These are phyloP conservation scores for Hypotaenidia okinawae DNA, from an alignment of 2,797 vertebrate species.

Conservation along the genomic window DNA sequence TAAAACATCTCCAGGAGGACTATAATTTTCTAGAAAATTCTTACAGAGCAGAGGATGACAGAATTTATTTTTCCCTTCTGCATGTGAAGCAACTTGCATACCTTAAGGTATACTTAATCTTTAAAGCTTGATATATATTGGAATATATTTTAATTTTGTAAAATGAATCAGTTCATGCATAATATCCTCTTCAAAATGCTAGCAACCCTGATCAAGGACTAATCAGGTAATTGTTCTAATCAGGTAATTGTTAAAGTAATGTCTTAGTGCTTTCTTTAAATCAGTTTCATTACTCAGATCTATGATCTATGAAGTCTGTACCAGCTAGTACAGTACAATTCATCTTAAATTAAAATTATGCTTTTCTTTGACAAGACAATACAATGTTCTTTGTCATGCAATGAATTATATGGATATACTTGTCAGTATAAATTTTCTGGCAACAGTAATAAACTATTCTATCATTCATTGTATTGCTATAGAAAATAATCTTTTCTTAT, in stretches of 20 bases:
- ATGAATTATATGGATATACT: slow-evolving; percentile 56
- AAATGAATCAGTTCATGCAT: neutral
- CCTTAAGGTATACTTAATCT: slow-evolving; percentile 8
- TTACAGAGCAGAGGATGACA: neutral
- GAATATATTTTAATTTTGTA: neutral
- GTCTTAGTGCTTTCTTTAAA: slow-evolving; percentile 28
- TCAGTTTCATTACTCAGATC: slow-evolving; percentile 31
- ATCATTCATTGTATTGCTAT: slow-evolving; percentile 63
- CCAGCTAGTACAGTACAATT: slow-evolving; percentile 45
- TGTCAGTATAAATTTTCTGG: slow-evolving; percentile 70
- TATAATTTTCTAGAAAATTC: slow-evolving; percentile 37
- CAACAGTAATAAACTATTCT: slow-evolving; percentile 60
- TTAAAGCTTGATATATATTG: neutral
- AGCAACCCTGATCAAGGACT: neutral
- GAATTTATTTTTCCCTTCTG: slow-evolving; percentile 4
- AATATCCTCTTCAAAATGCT: neutral
- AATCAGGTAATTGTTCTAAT: neutral
- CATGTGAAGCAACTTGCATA: neutral
- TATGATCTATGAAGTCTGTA: slow-evolving; percentile 35
- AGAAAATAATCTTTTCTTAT: slow-evolving; percentile 66
- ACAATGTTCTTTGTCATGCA: slow-evolving; percentile 15
- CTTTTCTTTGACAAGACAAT: slow-evolving; percentile 59
- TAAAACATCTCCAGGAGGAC: slow-evolving; percentile 19
- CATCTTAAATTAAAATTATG: slow-evolving; percentile 60
- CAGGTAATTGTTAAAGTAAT: slow-evolving; percentile 10